Percentiles rank a stretch among this genome's conserved stretches.
These are phyloP conservation scores for Kradibia gibbosae DNA, from an alignment of 1,140 invertebrate genomes.

Conservation along the genomic window DNA sequence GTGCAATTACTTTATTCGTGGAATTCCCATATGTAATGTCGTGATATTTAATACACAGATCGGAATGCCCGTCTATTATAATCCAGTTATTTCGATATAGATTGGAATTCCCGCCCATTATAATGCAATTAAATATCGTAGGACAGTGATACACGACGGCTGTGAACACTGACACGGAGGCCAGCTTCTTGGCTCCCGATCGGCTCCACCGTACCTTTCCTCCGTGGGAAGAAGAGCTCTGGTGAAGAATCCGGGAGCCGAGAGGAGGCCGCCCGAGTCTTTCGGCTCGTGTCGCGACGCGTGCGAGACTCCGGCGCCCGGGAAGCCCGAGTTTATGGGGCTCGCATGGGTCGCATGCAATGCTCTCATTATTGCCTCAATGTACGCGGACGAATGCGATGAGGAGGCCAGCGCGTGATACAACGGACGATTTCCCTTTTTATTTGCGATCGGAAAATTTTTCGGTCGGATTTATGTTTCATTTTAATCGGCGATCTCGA, in stretches of 20 bases:
- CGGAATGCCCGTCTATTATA: background rate
- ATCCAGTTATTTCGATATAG: conserved; percentile 1
- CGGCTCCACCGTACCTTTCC: background rate
- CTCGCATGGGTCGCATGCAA: background rate
- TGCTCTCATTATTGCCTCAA: background rate
- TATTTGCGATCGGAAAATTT: background rate
- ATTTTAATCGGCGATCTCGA: no score
- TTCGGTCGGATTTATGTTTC: no score
- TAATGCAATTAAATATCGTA: background rate
- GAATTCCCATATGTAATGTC: background rate
- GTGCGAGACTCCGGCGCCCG: background rate
- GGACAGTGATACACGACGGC: background rate
- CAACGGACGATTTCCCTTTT: background rate
- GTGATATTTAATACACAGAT: background rate
- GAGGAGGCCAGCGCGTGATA: background rate
- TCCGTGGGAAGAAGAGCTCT: background rate
- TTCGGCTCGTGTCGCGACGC: background rate
- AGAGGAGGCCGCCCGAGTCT: no score
- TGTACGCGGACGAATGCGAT: background rate
- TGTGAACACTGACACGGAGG: background rate
- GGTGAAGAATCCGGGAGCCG: background rate
- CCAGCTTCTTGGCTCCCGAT: background rate
- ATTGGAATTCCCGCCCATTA: background rate
- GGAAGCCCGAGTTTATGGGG: background rate
- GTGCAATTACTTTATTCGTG: background rate